Conservation (phyloP, 2,888 invertebrate species). For the Oxystoma pomonae region DNA sequence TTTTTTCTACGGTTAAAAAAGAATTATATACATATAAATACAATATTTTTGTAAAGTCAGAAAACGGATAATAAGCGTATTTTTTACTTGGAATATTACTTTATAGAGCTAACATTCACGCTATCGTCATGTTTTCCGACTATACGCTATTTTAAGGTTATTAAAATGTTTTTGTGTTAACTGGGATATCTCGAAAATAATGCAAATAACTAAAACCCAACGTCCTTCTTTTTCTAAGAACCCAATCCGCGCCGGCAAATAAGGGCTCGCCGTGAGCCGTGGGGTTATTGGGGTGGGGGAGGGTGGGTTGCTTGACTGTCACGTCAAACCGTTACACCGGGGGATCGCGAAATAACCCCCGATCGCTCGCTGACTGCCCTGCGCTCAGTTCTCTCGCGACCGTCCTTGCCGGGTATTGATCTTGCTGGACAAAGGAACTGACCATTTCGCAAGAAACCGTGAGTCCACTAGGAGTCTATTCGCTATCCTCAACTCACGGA, state of each 20-base stretch:
- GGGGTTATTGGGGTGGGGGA: conserved; percentile 46
- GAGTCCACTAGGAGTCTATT: conserved; percentile 20
- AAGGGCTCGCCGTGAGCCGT: not conserved
- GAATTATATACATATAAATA: too few species aligned
- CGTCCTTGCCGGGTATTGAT: conserved; percentile 44
- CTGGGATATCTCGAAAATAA: too few species aligned
- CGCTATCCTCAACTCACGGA: conserved; percentile 30
- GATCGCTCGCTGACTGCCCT: conserved; percentile 34
- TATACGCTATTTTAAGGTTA: too few species aligned
- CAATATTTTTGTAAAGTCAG: too few species aligned
- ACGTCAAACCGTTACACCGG: conserved; percentile 54
- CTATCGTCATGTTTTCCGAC: too few species aligned
- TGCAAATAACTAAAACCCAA: too few species aligned
- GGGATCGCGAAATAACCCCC: conserved; percentile 42
- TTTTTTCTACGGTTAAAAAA: too few species aligned
- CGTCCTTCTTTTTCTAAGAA: not conserved
- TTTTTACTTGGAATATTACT: too few species aligned
- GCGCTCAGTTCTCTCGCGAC: conserved; percentile 44
- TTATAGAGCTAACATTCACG: too few species aligned
- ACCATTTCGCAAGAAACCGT: conserved; percentile 47
- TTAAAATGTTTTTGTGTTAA: too few species aligned
- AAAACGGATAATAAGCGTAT: too few species aligned
- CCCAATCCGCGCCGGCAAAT: not conserved
- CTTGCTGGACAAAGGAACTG: conserved; percentile 50
- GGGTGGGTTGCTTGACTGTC: conserved; percentile 49